Evolutionary conservation across 2,797 vertebrate species (phyloP), one percentile per base, ranked within the genome.

Genomic region (Centroberyx gerrardi): DNA sequence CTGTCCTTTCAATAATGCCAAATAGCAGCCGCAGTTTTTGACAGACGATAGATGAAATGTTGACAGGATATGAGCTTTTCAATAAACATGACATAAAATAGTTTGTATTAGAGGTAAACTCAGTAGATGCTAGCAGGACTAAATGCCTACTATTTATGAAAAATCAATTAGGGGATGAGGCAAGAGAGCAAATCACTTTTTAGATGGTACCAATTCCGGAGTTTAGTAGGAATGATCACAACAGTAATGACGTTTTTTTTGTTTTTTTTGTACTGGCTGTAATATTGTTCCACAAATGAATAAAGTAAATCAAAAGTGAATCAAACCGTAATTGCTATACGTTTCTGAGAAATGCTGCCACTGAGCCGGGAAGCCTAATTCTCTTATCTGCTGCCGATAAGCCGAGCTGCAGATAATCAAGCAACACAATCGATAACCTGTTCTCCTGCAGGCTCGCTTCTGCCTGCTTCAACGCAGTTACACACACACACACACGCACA

Each of bases 331-430:
- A 40, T 33, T 0, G 1, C 18, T 38, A 46, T 46, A 44, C 51
- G 51, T 62, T 72, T 68, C 22, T 60, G 52, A 62, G 56, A 70
- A 75, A 62, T 6, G 15, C 46, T 22, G 61, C 71, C n/a, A 29
- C 33, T 29, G 58, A 69, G 75, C 76, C 9, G 42, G 71, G 79
- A 81, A 2, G 22, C 56, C 63, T 76, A 75, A 86, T 84, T 85
- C 72, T 78, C 75, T 85, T 84, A 85, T 89, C 88, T 78, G 38
- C 62, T 61, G 44, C 75, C 36, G 84, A 86, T 86, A 87, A 87
- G 80, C 80, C 78, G 80, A 81, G 61, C 70, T 81, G 76, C 76
- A 86, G 85, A 90, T 85, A 88, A 88, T 87, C 80, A 78, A 81
- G 79, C 48, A 85, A 42, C 54, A 77, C 74, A 62, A 74, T 52